Evolutionary conservation across 2,797 vertebrate species (phyloP).

Genomic region (Myotis vivesi): DNA sequence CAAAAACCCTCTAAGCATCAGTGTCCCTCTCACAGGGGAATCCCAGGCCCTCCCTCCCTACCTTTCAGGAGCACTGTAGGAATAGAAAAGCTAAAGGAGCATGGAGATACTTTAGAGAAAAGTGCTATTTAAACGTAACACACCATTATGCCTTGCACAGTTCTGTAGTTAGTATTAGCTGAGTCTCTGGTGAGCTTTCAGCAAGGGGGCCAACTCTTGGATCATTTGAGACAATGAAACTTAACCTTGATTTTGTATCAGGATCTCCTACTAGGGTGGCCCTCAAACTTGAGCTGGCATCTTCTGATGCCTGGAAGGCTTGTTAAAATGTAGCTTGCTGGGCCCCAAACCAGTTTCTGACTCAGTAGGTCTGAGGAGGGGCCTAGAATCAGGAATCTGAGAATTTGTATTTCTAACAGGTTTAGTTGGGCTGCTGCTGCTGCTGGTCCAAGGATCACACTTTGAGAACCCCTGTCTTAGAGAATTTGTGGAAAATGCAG

Average conservation of each 20-base stretch:
- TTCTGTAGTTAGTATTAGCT: neutral
- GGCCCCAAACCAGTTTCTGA: neutral
- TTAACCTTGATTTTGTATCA: neutral
- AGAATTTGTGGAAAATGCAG: neutral
- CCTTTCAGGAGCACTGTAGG: neutral
- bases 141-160: neutral
- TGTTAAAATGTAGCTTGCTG: neutral
- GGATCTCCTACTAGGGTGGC: neutral
- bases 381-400: neutral
- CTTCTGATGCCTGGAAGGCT: neutral
- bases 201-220: neutral
- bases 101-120: neutral
- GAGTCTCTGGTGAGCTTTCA: neutral
- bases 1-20: neutral
- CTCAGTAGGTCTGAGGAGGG: neutral
- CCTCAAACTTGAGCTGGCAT: neutral
- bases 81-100: neutral
- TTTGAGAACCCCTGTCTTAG: neutral
- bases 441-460: neutral
- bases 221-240: slow-evolving; percentile 24
- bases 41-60: neutral
- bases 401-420: neutral
- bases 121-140: neutral
- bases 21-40: neutral
- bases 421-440: neutral